A percentile compares a stretch with the other conserved stretches of the same genome.
These are phyloP conservation scores for Donacobius atricapilla DNA, from an alignment of 2,113 vertebrate genomes.

Conservation along the genomic window DNA sequence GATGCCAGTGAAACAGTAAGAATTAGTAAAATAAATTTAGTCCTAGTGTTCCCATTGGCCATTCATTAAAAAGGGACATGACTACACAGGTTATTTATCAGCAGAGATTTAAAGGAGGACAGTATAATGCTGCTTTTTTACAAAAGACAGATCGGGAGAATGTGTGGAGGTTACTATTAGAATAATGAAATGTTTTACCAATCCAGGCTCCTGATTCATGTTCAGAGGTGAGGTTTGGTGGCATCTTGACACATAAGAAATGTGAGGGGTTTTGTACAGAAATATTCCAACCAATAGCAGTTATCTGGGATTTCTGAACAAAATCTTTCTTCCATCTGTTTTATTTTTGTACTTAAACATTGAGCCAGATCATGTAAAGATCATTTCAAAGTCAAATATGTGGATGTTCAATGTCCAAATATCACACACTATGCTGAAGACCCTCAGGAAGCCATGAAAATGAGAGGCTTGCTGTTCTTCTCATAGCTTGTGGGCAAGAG, in stretches of 20 bases:
- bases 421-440: background rate
- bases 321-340: background rate
- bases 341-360: background rate
- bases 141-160: background rate
- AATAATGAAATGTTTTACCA: background rate
- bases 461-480: background rate
- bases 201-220: background rate
- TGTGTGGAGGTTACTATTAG: background rate
- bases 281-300: background rate
- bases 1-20: background rate
- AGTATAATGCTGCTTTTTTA: background rate
- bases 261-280: fast-evolving
- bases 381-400: background rate
- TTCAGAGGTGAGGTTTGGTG: background rate
- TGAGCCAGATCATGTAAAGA: background rate
- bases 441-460: background rate
- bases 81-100: background rate
- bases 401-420: background rate
- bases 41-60: background rate
- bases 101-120: background rate
- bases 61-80: background rate
- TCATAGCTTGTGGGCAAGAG: background rate
- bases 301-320: background rate
- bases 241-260: background rate
- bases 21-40: background rate